Evolutionary conservation across 2,888 invertebrate species (phyloP).

Genomic region (Cephonodes hylas): DNA sequence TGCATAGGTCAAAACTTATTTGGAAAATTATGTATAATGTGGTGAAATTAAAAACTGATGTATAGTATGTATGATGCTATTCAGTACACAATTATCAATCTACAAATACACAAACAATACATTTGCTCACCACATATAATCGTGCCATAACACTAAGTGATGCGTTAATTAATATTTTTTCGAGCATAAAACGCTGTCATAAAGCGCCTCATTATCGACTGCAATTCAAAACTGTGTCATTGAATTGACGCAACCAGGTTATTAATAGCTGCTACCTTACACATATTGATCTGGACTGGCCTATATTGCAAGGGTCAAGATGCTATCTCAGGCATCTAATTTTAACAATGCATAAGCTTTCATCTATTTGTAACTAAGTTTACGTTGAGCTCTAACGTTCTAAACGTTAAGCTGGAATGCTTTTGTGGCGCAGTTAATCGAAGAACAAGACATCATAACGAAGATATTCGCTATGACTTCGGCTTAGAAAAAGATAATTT

Average conservation of each 20-base stretch:
- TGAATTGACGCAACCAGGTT: background rate
- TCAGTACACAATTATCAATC: too few species aligned
- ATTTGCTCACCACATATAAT: background rate
- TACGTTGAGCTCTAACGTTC: background rate
- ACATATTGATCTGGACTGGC: constrained; percentile 4
- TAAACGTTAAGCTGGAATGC: too few species aligned
- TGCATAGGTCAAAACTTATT: too few species aligned
- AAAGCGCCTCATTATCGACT: background rate
- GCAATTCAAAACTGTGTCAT: constrained; percentile 2
- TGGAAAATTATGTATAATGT: background rate
- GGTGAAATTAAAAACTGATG: background rate
- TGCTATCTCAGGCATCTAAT: constrained; percentile 1
- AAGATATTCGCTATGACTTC: too few species aligned
- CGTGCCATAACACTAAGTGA: background rate
- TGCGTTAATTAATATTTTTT: background rate
- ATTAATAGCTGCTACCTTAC: constrained; percentile 7
- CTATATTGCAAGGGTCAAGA: constrained; percentile 9
- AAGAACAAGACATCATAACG: too few species aligned
- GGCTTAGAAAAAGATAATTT: too few species aligned
- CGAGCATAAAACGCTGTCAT: too few species aligned
- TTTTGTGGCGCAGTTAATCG: too few species aligned
- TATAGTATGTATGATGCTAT: background rate
- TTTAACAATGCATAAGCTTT: background rate
- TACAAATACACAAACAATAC: too few species aligned
- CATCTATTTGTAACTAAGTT: background rate